These are phyloP conservation scores for Actenoides lindsayi DNA, from an alignment of 2,113 vertebrate species.

Conservation along the genomic window DNA sequence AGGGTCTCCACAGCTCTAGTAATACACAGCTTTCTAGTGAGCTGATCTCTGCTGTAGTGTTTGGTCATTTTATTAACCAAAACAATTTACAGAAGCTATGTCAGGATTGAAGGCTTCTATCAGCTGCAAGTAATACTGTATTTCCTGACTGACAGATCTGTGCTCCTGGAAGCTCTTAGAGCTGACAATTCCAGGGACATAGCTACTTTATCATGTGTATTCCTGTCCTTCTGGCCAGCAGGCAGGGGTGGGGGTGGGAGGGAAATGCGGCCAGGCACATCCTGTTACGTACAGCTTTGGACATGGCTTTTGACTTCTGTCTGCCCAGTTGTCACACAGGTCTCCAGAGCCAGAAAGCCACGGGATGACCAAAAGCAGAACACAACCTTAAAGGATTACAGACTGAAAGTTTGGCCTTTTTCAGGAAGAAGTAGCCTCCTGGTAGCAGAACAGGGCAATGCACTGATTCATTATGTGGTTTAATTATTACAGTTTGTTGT, in stretches of 20 bases:
- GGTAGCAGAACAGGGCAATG: background rate
- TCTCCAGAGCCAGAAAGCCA: background rate
- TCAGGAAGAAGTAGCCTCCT: background rate
- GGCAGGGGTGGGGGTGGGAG: background rate
- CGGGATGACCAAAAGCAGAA: background rate
- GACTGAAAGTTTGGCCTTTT: background rate
- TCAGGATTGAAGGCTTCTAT: background rate
- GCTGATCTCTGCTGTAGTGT: background rate
- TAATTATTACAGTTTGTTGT: background rate
- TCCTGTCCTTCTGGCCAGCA: background rate
- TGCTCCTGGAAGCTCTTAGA: background rate
- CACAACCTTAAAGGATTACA: background rate
- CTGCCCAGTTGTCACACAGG: background rate
- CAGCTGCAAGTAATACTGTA: background rate
- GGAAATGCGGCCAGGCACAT: background rate
- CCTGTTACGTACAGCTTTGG: background rate
- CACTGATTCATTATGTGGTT: background rate
- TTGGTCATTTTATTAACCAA: background rate
- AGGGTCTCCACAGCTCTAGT: background rate
- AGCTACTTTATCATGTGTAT: background rate
- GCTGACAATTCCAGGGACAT: background rate
- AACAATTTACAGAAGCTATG: background rate
- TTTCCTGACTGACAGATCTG: background rate
- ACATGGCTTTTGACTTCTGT: background rate
- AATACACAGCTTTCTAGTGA: background rate